A percentile compares a stretch with the other conserved stretches of the same genome.
These are phyloP conservation scores for Drosophila sulfurigaster DNA, from an alignment of 1,140 invertebrate species.

Conservation along the genomic window DNA sequence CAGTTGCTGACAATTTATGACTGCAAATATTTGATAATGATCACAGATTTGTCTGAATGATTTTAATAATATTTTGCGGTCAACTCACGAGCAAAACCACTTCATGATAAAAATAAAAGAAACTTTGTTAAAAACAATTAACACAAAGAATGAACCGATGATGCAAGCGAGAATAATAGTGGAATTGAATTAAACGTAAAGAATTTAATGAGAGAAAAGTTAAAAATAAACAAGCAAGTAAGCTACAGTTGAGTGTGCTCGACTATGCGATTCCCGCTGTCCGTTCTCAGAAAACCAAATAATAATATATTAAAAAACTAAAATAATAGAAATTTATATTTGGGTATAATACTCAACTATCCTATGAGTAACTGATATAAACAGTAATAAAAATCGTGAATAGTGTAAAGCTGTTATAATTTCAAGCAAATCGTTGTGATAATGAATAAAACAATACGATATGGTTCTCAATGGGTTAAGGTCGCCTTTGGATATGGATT, in stretches of 20 bases:
- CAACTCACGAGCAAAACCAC: neutral
- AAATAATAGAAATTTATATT: too few species aligned
- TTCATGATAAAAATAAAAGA: slow-evolving; percentile 1
- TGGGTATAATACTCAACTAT: too few species aligned
- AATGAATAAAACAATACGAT: slow-evolving; percentile 6
- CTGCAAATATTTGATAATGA: slow-evolving; percentile 8
- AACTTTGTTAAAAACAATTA: neutral
- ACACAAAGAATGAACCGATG: slow-evolving; percentile 3
- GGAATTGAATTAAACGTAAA: neutral
- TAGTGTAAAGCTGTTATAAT: slow-evolving; percentile 4
- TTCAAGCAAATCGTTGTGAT: slow-evolving; percentile 13
- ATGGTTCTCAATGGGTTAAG: slow-evolving; percentile 28
- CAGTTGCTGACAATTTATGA: slow-evolving; percentile 21
- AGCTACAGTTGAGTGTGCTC: too few species aligned
- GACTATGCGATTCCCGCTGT: too few species aligned
- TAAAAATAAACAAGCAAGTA: neutral
- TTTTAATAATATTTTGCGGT: slow-evolving; percentile 23
- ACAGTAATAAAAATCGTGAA: slow-evolving; percentile 4
- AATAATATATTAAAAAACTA: too few species aligned
- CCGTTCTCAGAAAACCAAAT: too few species aligned
- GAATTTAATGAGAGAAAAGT: slow-evolving; percentile 3
- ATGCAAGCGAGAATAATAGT: slow-evolving; percentile 2
- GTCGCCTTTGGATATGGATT: neutral
- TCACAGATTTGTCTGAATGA: slow-evolving; percentile 9
- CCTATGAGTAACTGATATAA: neutral